phyloP scores from a whole-genome alignment of 1,140 invertebrate genomes.

The Bursaphelenchus mucronatus region DNA sequence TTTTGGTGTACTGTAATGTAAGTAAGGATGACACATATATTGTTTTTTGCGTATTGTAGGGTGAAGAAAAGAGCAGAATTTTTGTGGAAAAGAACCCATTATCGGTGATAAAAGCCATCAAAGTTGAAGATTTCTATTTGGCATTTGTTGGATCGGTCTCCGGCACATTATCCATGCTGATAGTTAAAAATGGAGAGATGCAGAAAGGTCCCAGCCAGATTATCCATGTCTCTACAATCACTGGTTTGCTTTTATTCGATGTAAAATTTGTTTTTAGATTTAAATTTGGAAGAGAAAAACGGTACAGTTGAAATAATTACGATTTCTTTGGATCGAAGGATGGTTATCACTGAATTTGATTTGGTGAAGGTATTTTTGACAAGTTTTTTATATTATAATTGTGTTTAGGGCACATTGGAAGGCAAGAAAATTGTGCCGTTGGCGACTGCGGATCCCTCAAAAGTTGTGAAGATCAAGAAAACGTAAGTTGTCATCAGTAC shows the following conservation, averaged over 20 bases:
- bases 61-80: neutral
- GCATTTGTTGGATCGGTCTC: slow-evolving; percentile 1
- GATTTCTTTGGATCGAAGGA: slow-evolving; percentile 8
- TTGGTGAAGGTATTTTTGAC: slow-evolving; percentile 3
- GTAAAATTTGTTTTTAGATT: neutral
- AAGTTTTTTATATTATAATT: neutral
- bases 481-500: slow-evolving; percentile 1
- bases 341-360: neutral
- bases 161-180: neutral
- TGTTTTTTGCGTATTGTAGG: slow-evolving; percentile 5
- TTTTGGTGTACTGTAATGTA: neutral
- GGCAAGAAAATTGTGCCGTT: neutral
- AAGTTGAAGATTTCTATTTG: neutral
- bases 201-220: neutral
- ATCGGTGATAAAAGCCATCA: neutral
- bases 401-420: too few species aligned
- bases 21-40: neutral
- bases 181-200: neutral
- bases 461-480: slow-evolving; percentile 5
- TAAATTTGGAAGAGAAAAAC: neutral
- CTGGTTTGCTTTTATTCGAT: neutral
- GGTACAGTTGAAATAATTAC: neutral
- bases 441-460: slow-evolving; percentile 5
- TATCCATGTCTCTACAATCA: slow-evolving; percentile 15
- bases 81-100: slow-evolving; percentile 13